Percentiles rank a stretch among this genome's conserved stretches.
These are phyloP conservation scores for Clunio marinus DNA, from an alignment of 2,888 invertebrate genomes.

Conservation along the genomic window DNA sequence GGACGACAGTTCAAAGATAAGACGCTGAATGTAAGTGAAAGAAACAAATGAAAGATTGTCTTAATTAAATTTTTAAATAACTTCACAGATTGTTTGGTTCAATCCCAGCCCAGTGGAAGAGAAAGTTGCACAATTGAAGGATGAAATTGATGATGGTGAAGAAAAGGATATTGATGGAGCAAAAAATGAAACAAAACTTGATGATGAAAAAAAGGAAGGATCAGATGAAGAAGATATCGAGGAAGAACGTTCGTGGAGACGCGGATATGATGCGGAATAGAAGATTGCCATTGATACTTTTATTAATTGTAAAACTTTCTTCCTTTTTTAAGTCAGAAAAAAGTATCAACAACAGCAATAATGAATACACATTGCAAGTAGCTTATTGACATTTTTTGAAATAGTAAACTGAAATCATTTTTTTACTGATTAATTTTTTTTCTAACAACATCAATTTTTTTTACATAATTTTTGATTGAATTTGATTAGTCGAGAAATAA, in stretches of 20 bases:
- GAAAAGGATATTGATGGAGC: neutral
- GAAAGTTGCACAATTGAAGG: neutral
- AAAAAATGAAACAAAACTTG: too few species aligned
- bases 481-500: too few species aligned
- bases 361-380: too few species aligned
- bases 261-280: slow-evolving; percentile 57
- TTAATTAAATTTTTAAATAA: neutral
- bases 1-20: slow-evolving; percentile 64
- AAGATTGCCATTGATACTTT: too few species aligned
- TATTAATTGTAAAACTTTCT: too few species aligned
- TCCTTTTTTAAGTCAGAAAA: too few species aligned
- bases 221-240: slow-evolving; percentile 78
- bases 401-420: too few species aligned
- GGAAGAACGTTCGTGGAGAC: slow-evolving; percentile 84
- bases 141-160: neutral
- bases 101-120: neutral
- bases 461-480: too few species aligned
- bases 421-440: too few species aligned
- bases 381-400: too few species aligned
- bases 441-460: too few species aligned
- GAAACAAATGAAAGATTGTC: neutral
- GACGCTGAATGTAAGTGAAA: slow-evolving; percentile 63
- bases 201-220: slow-evolving; percentile 14
- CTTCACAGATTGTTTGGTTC: slow-evolving; percentile 16
- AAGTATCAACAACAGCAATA: too few species aligned